phyloP scores from a whole-genome alignment of 2,888 invertebrate species.

The Spicauda simplicius region DNA sequence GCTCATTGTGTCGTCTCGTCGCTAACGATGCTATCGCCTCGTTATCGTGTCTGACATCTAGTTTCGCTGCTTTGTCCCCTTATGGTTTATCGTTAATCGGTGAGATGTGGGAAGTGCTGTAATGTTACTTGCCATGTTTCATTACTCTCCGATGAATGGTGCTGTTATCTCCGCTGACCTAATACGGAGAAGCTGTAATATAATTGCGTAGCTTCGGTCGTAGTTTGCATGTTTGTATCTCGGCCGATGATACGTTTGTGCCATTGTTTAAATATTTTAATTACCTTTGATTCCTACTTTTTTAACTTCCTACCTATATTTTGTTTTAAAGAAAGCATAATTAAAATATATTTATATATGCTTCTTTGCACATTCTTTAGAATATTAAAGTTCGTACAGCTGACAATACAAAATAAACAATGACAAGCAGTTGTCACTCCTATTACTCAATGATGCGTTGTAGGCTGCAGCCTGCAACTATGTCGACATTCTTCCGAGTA shows the following conservation, averaged over 20 bases:
- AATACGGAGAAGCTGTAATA: slow-evolving; percentile 31
- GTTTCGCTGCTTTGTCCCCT: slow-evolving; percentile 64
- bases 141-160: slow-evolving; percentile 34
- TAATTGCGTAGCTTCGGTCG: slow-evolving; percentile 20
- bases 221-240: not conserved
- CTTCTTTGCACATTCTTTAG: no score
- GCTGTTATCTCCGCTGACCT: slow-evolving; percentile 35
- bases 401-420: not conserved
- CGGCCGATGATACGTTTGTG: slow-evolving; percentile 3
- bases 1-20: slow-evolving; percentile 59
- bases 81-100: slow-evolving; percentile 58
- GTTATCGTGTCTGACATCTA: slow-evolving; percentile 60
- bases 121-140: slow-evolving; percentile 38
- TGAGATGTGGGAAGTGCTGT: slow-evolving; percentile 54
- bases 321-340: no score
- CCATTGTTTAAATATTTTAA: not conserved
- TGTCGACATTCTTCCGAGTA: slow-evolving; percentile 19
- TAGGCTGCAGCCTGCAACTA: slow-evolving; percentile 17
- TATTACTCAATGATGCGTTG: slow-evolving; percentile 28
- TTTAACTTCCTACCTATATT: no score
- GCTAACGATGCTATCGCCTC: slow-evolving; percentile 56
- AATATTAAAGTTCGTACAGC: no score
- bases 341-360: no score
- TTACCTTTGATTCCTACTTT: not conserved
- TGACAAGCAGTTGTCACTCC: slow-evolving; percentile 14